Evolutionary conservation across 2,113 vertebrate species (phyloP).

Genomic region (Hippocampus abdominalis): DNA sequence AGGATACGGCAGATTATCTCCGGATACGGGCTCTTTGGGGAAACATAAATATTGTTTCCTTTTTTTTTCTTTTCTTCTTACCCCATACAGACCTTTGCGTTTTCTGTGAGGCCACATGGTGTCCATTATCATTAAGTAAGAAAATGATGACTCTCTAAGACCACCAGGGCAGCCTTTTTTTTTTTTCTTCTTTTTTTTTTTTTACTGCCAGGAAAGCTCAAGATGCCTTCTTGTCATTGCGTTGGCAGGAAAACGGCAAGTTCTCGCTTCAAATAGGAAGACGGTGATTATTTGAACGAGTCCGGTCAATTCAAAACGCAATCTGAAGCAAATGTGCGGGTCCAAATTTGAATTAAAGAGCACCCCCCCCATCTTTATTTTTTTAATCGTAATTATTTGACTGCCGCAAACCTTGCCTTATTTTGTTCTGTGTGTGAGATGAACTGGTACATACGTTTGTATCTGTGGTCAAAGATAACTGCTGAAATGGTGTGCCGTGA

Average conservation of each 20-base stretch:
- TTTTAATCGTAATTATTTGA: neutral
- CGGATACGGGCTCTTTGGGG: conserved; percentile 54
- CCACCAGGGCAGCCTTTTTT: conserved; percentile 46
- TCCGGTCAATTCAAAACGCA: neutral
- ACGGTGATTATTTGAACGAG: neutral
- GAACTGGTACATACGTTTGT: conserved; percentile 6
- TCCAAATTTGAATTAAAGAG: neutral
- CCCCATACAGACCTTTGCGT: conserved; percentile 14
- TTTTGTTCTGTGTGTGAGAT: neutral
- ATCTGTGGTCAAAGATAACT: conserved; percentile 31
- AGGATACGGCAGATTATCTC: conserved; percentile 67
- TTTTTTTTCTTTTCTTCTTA: conserved; percentile 39
- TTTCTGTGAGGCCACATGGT: conserved; percentile 54
- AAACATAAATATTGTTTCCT: conserved; percentile 59
- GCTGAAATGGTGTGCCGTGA: conserved; percentile 42
- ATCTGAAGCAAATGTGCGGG: neutral
- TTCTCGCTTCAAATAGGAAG: neutral
- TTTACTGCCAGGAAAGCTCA: conserved; percentile 23
- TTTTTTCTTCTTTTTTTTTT: conserved; percentile 32
- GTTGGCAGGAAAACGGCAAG: neutral
- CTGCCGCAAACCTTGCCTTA: neutral
- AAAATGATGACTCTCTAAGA: conserved; percentile 54
- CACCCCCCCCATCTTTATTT: neutral
- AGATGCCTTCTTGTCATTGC: conserved; percentile 18
- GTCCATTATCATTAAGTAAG: conserved; percentile 61